A percentile compares a stretch with the other conserved stretches of the same genome.
Conservation (phyloP, 2,797 vertebrate genomes). For the Macropodus opercularis region DNA sequence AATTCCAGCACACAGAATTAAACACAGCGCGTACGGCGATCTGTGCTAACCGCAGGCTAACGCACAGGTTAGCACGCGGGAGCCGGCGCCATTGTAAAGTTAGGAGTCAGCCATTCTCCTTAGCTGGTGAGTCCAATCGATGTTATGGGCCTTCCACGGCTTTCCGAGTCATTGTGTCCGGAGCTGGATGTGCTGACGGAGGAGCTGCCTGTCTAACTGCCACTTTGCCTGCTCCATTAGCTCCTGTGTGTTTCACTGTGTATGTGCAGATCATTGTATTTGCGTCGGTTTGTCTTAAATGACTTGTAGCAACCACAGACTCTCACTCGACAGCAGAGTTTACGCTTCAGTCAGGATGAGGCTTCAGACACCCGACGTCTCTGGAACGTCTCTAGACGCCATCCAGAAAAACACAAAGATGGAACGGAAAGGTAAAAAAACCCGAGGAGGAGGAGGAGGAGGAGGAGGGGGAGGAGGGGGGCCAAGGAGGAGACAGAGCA, state of each 20-base stretch:
- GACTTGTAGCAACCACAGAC: conserved; percentile 22
- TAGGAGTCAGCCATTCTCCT: conserved; percentile 56
- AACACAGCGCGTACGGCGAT: too few species aligned
- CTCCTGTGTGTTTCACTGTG: conserved; percentile 46
- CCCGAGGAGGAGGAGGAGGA: conserved; percentile 51
- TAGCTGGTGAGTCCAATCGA: conserved; percentile 57
- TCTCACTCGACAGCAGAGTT: conserved; percentile 16
- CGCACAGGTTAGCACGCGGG: conserved; percentile 39
- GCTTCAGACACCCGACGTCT: too few species aligned
- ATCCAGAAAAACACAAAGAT: not conserved
- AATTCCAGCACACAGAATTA: conserved; percentile 23
- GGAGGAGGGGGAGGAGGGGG: conserved; percentile 50
- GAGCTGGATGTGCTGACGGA: conserved; percentile 59
- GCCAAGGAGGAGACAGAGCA: conserved; percentile 54
- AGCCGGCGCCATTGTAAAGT: conserved; percentile 27
- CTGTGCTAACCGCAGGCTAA: conserved; percentile 22
- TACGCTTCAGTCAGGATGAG: too few species aligned
- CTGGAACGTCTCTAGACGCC: not conserved
- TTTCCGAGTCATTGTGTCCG: conserved; percentile 65
- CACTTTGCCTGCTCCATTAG: conserved; percentile 60
- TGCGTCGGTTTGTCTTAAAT: conserved; percentile 35
- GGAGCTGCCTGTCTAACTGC: conserved; percentile 43
- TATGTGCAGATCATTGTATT: conserved; percentile 27
- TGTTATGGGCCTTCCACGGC: conserved; percentile 48
- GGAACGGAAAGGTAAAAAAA: conserved; percentile 41